These are phyloP conservation scores for Diplosoma virens DNA, from an alignment of 23 tunicate species.

Conservation along the genomic window DNA sequence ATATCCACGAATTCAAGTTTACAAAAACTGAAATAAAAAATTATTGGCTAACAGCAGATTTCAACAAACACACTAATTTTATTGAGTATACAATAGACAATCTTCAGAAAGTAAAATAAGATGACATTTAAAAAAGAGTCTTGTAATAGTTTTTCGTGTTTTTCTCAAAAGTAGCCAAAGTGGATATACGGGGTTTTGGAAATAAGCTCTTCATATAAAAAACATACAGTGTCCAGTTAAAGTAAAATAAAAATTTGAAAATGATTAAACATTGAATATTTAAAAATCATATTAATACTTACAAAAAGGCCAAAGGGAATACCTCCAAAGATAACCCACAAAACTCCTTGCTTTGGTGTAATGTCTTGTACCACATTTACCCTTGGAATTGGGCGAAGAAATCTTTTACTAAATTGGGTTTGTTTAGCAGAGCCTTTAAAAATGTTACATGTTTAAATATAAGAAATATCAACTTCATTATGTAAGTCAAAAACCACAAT, in stretches of 20 bases:
- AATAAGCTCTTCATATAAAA: no score
- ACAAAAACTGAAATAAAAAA: no score
- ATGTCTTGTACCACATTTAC: background rate
- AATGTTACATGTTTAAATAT: background rate
- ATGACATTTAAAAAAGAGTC: no score
- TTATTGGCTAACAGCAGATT: no score
- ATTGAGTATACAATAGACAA: no score
- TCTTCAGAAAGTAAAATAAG: no score
- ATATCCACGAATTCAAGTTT: no score
- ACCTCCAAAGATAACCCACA: slow-evolving; percentile 6
- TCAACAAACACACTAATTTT: no score
- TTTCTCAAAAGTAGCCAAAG: no score
- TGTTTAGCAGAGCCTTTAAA: background rate
- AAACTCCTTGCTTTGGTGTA: background rate
- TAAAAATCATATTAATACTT: background rate
- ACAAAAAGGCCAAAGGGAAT: background rate
- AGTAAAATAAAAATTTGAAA: background rate
- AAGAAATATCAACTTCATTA: background rate
- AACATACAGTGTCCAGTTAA: no score
- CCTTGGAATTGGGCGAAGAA: background rate
- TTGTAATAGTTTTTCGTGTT: no score
- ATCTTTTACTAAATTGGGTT: slow-evolving; percentile 2
- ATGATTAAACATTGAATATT: background rate
- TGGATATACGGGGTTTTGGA: no score
- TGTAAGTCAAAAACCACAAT: background rate